Percentiles rank a stretch among this genome's conserved stretches.
Conservation (phyloP, 1,140 invertebrate species). For the Aradophagus sp. region DNA sequence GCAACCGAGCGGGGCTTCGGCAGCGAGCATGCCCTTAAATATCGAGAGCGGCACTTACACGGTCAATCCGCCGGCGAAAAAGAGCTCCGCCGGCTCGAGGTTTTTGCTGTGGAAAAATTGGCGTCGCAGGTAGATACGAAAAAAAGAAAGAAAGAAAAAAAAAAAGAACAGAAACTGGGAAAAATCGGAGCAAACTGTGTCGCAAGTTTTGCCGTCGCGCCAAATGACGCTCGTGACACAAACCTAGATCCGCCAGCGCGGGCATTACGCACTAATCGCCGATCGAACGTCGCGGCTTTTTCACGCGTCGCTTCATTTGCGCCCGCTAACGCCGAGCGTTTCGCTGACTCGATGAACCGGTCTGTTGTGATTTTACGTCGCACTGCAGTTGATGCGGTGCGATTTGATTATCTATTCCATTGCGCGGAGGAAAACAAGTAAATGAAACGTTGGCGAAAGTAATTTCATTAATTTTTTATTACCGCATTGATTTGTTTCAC, state of each 20-base stretch:
- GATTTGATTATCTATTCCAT: no score
- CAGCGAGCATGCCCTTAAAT: constrained; percentile 69
- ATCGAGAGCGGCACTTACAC: constrained; percentile 72
- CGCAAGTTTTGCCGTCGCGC: not conserved
- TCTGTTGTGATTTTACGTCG: no score
- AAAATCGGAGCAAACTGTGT: no score
- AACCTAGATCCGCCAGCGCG: no score
- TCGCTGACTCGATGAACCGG: no score
- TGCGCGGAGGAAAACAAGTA: no score
- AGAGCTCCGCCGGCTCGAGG: constrained; percentile 63
- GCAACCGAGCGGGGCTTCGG: constrained; percentile 25
- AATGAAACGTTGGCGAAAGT: no score
- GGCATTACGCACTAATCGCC: constrained; percentile 15
- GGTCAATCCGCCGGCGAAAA: constrained; percentile 68
- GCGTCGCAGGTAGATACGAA: constrained; percentile 68
- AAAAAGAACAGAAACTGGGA: no score
- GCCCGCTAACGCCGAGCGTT: constrained; percentile 18
- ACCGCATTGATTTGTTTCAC: no score
- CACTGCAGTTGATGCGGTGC: no score
- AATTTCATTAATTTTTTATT: no score
- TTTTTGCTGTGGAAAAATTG: constrained; percentile 72
- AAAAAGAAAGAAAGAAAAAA: constrained; percentile 14
- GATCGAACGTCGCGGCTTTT: constrained; percentile 18
- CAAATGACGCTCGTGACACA: no score
- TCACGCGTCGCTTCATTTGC: constrained; percentile 15